phyloP scores from a whole-genome alignment of 2,888 invertebrate species.

The Caenorhabditis zanzibari region DNA sequence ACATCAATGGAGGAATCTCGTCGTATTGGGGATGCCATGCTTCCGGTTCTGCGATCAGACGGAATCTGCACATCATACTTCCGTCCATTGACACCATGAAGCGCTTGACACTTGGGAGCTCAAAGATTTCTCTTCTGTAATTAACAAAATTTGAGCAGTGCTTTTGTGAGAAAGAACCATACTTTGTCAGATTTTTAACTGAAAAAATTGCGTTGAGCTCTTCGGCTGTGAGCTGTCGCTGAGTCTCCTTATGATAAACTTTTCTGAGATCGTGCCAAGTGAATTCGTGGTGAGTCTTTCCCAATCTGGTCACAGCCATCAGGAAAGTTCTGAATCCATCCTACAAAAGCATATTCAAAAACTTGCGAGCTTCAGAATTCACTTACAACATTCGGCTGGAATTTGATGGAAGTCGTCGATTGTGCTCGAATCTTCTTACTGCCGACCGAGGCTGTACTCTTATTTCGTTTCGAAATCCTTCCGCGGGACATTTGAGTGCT shows the following conservation, averaged over 20 bases:
- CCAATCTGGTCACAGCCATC: constrained; percentile 26
- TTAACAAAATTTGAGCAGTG: background rate
- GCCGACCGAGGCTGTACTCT: constrained; percentile 54
- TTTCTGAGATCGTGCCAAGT: constrained; percentile 67
- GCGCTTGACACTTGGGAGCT: constrained; percentile 42
- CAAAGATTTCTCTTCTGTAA: constrained; percentile 56
- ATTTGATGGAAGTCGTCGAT: constrained; percentile 43
- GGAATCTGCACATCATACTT: constrained; percentile 60
- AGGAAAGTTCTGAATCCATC: constrained; percentile 59
- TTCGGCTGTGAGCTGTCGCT: constrained; percentile 58
- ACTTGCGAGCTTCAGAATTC: background rate
- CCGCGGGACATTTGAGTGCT: constrained; percentile 58
- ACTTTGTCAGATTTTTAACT: constrained; percentile 58
- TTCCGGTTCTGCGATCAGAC: constrained; percentile 29
- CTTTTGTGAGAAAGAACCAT: background rate
- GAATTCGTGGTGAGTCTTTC: constrained; percentile 49
- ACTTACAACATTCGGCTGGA: constrained; percentile 53
- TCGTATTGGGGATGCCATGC: constrained; percentile 1
- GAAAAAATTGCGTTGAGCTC: constrained; percentile 62
- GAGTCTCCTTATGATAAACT: constrained; percentile 60
- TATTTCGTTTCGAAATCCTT: constrained; percentile 43
- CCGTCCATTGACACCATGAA: constrained; percentile 57
- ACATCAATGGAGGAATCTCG: constrained; percentile 47
- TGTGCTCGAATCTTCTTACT: constrained; percentile 39
- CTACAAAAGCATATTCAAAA: constrained; percentile 30